Conservation (phyloP, 1,140 invertebrate species). For the Mya arenaria region DNA sequence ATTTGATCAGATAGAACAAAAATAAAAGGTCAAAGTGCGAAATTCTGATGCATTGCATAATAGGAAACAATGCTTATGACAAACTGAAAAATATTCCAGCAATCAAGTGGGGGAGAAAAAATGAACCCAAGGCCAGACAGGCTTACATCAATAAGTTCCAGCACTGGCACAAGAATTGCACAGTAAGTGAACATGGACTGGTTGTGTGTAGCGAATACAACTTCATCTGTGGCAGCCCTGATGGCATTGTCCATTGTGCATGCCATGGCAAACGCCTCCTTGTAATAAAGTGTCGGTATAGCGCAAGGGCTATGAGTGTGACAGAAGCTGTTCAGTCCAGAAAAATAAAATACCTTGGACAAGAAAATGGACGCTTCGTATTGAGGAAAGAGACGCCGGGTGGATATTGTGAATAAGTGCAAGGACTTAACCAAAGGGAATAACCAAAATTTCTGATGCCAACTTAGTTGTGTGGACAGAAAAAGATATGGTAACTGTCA, state of each 20-base stretch:
- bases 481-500: not conserved
- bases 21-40: not conserved
- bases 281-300: slow-evolving; percentile 15
- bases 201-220: not conserved
- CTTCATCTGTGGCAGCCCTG: slow-evolving; percentile 19
- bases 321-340: not conserved
- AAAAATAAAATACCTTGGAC: slow-evolving; percentile 13
- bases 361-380: not conserved
- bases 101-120: slow-evolving; percentile 4
- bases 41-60: not conserved
- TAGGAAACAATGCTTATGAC: not conserved
- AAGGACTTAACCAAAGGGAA: slow-evolving; percentile 16
- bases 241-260: not conserved
- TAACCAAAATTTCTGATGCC: not conserved
- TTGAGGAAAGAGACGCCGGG: not conserved
- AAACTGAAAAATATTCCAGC: slow-evolving; percentile 18
- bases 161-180: not conserved
- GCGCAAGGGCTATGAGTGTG: not conserved
- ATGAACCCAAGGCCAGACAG: not conserved
- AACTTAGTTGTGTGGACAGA: slow-evolving; percentile 1
- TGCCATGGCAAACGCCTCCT: not conserved
- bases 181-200: not conserved
- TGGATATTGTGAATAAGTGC: not conserved
- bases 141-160: not conserved
- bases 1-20: not conserved